A percentile compares a stretch with the other conserved stretches of the same genome.
phyloP scores from a whole-genome alignment of 2,888 invertebrate species.

The Drosophila putrida region DNA sequence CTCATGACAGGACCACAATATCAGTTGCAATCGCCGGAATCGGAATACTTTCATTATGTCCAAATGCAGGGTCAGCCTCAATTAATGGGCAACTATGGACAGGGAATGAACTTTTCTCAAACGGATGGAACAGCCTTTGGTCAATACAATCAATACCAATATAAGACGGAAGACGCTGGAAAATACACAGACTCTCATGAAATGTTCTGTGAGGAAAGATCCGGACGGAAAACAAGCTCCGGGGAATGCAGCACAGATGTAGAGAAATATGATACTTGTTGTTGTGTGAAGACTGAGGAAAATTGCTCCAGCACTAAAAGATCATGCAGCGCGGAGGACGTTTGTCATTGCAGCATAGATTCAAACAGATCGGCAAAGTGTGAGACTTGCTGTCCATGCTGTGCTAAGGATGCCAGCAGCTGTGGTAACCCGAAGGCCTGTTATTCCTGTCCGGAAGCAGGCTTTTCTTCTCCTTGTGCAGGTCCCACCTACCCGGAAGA shows the following conservation, averaged over 20 bases:
- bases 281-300: not conserved
- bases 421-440: not conserved
- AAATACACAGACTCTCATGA: not conserved
- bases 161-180: constrained; percentile 2
- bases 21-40: constrained; percentile 4
- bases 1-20: not conserved
- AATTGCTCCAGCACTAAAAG: not conserved
- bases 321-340: not conserved
- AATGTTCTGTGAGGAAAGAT: not conserved
- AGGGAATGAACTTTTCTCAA: not conserved
- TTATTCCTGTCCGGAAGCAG: not conserved
- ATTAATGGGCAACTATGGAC: not conserved
- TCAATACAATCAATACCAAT: not conserved
- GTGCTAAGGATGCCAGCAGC: not conserved
- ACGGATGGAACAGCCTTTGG: not conserved
- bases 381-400: not conserved
- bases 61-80: constrained; percentile 7
- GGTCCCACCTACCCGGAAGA: not conserved
- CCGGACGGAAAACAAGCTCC: not conserved
- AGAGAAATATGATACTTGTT: not conserved
- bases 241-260: not conserved
- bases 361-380: not conserved
- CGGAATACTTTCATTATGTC: not conserved
- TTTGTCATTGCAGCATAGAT: no score
- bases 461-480: no score